Evolutionary conservation across 2,797 vertebrate species (phyloP), one percentile per base, ranked within the genome.

Genomic region (Phrynocephalus vlangalii): DNA sequence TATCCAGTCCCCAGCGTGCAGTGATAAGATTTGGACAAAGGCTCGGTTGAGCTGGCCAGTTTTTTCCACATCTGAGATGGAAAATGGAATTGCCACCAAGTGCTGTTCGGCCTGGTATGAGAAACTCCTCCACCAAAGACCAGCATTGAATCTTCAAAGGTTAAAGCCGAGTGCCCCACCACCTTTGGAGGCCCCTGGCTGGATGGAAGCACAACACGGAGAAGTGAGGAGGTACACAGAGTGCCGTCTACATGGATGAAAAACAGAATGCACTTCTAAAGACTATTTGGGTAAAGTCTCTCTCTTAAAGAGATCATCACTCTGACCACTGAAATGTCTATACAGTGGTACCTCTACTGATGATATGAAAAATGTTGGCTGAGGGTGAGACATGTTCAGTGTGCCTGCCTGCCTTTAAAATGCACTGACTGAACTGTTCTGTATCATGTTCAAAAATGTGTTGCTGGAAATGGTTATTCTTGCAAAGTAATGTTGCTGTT

Each of bases 101-200:
- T 94, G 86, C 95, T 94, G 0, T 38, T 86, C 30, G 95, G 93
- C 33, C 76, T 92, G 90, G 96, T 96, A 82, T 90, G 94, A 28
- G 94, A 94, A 91, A 96, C 92, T 0, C 97, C 97, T 87, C 98
- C 98, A 1, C 98, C 98, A 26, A 98, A 97, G 3, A 98, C 83
- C 78, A 98, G 96, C 98, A 98, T 97, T 18, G 92, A 95, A 93
- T 98, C 97, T 88, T 91, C 96, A 95, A 97, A 98, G 92, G 95
- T 92, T 80, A 97, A 86, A 0, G 97, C 97, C 1, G 97, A 96
- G 26, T 98, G 98, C 20, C 98, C 98, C 83, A 97, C 96, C 67
- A 97, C 94, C 9, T 95, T 97, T 70, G 97, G 96, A 48, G 98
- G 98, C 10, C 98, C 97, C 2, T 97, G 97, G 91, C 98, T 98